Conservation (phyloP, 2,888 invertebrate genomes). For the Lasius fuliginosus region DNA sequence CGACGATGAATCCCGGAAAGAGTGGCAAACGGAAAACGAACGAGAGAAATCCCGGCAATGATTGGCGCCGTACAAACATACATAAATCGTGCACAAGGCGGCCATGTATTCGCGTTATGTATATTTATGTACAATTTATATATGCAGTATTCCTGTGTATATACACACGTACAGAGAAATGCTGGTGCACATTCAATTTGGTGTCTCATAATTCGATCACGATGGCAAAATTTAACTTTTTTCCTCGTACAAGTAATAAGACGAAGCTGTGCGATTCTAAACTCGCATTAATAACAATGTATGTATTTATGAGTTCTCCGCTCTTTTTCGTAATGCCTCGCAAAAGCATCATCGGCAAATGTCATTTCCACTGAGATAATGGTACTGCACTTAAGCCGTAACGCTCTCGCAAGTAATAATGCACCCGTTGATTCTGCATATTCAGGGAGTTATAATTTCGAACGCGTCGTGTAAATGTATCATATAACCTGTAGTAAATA, state of each 20-base stretch:
- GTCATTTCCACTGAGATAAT: neutral
- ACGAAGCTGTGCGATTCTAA: neutral
- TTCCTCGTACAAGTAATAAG: too few species aligned
- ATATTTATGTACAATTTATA: neutral
- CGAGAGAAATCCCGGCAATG: constrained; percentile 58
- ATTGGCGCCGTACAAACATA: constrained; percentile 72
- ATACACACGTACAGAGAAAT: constrained; percentile 61
- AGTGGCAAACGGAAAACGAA: constrained; percentile 8
- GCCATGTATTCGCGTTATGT: neutral
- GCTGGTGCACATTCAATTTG: neutral
- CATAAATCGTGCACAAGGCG: neutral
- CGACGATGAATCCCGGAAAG: constrained; percentile 9
- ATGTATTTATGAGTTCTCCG: neutral
- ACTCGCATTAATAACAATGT: neutral
- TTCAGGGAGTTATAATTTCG: constrained; percentile 32
- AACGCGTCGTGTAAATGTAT: constrained; percentile 38
- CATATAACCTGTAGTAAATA: constrained; percentile 33
- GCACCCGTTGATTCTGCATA: constrained; percentile 1
- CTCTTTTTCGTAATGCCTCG: neutral
- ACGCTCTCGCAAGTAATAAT: constrained; percentile 9
- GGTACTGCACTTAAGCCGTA: neutral
- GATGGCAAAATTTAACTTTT: neutral
- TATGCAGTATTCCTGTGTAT: neutral
- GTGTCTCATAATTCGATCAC: neutral
- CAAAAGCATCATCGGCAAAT: neutral